Conservation (phyloP, 2,113 vertebrate species). For the Gallinago media region DNA sequence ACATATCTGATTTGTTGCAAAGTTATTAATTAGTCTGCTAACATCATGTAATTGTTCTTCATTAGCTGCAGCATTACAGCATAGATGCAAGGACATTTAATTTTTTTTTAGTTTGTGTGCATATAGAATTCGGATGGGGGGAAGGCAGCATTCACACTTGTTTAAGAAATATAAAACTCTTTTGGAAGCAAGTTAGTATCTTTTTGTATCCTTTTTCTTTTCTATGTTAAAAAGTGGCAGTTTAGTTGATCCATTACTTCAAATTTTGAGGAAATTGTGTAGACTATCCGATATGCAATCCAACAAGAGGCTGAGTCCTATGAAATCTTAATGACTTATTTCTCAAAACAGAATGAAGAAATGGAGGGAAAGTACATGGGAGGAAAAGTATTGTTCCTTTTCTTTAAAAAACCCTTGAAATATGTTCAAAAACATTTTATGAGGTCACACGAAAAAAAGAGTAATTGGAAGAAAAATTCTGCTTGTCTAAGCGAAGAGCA, state of each 20-base stretch:
- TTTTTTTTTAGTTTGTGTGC: neutral
- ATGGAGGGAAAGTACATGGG: neutral
- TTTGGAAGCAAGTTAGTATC: neutral
- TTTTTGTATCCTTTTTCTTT: neutral
- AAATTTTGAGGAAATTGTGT: constrained; percentile 8
- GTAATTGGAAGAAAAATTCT: constrained; percentile 88
- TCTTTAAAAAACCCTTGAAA: constrained; percentile 73
- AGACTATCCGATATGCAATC: neutral
- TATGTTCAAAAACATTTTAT: constrained; percentile 82
- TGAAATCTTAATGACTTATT: constrained; percentile 47
- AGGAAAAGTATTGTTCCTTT: constrained; percentile 38
- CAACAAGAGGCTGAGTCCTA: neutral
- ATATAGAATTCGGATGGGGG: neutral
- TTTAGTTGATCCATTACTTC: neutral
- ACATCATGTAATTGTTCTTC: neutral
- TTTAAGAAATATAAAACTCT: neutral
- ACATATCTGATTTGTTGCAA: neutral
- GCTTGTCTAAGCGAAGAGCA: constrained; percentile 85
- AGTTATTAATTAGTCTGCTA: constrained; percentile 26
- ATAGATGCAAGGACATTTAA: neutral
- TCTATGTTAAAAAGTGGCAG: neutral
- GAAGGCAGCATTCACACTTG: neutral
- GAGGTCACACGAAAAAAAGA: constrained; percentile 80
- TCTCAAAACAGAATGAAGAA: constrained; percentile 33
- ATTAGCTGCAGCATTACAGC: neutral